Conservation (phyloP, 2,113 vertebrate genomes). For the Paedocypris sp. region DNA sequence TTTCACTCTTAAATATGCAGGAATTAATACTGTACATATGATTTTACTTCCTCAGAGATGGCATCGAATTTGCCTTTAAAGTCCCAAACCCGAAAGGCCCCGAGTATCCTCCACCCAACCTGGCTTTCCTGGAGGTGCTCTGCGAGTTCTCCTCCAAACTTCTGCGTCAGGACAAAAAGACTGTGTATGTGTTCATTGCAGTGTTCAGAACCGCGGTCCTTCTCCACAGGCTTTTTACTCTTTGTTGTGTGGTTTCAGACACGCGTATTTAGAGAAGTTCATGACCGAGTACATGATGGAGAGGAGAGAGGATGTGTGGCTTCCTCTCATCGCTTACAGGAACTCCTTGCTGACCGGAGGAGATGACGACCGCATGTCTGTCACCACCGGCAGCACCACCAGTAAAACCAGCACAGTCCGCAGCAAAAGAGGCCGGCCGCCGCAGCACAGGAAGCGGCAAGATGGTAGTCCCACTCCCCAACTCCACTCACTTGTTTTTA, state of each 20-base stretch:
- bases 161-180: constrained; percentile 94
- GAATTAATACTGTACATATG: background rate
- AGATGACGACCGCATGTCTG: constrained; percentile 89
- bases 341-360: constrained; percentile 93
- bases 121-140: constrained; percentile 94
- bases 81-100: constrained; percentile 92
- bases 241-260: too few species aligned
- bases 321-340: constrained; percentile 94
- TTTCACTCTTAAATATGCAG: background rate
- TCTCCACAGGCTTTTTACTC: too few species aligned
- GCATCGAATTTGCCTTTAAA: constrained; percentile 98
- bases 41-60: constrained; percentile 72
- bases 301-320: constrained; percentile 93
- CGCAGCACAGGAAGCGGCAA: constrained; percentile 86
- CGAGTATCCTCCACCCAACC: constrained; percentile 87
- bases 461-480: too few species aligned
- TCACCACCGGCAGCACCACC: constrained; percentile 89
- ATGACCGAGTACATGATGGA: constrained; percentile 97
- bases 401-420: constrained; percentile 90
- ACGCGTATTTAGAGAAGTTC: constrained; percentile 95
- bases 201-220: too few species aligned
- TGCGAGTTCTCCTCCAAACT: constrained; percentile 98
- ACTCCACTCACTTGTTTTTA: too few species aligned
- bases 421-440: constrained; percentile 92
- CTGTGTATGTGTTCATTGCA: constrained; percentile 68